Evolutionary conservation across 2,113 vertebrate genomes (phyloP).

Genomic region (Alces alces): DNA sequence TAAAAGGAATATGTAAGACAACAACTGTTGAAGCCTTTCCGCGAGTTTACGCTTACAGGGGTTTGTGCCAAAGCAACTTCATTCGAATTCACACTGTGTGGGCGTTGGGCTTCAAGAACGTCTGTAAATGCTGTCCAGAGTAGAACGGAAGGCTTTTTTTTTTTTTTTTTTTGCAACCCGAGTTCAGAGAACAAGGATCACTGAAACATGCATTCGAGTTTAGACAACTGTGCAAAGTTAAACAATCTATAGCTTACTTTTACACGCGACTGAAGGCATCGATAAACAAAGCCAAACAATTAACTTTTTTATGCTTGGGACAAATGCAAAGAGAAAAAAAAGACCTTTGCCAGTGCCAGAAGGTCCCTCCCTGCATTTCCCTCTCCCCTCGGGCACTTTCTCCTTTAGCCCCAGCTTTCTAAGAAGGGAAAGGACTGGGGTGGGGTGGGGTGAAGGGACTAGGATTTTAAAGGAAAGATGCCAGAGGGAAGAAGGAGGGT

Average conservation of each 20-base stretch:
- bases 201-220: constrained; percentile 59
- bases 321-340: constrained; percentile 47
- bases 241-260: constrained; percentile 58
- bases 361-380: neutral
- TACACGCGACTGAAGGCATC: constrained; percentile 58
- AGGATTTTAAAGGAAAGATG: neutral
- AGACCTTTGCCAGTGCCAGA: neutral
- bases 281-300: constrained; percentile 55
- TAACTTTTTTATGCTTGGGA: constrained; percentile 62
- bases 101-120: constrained; percentile 56
- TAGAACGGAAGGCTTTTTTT: constrained; percentile 31
- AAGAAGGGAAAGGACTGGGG: neutral
- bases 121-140: constrained; percentile 58
- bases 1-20: neutral
- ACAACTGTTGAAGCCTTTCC: constrained; percentile 79
- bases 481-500: neutral
- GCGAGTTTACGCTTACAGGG: constrained; percentile 76
- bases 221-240: constrained; percentile 56
- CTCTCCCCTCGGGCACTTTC: neutral
- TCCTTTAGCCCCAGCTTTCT: neutral
- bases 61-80: constrained; percentile 81
- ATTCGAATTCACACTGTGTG: constrained; percentile 73
- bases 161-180: constrained; percentile 5
- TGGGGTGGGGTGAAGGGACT: neutral
- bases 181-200: constrained; percentile 51